Conservation (phyloP, 2,797 vertebrate species). For the Centropyge bicolor region DNA sequence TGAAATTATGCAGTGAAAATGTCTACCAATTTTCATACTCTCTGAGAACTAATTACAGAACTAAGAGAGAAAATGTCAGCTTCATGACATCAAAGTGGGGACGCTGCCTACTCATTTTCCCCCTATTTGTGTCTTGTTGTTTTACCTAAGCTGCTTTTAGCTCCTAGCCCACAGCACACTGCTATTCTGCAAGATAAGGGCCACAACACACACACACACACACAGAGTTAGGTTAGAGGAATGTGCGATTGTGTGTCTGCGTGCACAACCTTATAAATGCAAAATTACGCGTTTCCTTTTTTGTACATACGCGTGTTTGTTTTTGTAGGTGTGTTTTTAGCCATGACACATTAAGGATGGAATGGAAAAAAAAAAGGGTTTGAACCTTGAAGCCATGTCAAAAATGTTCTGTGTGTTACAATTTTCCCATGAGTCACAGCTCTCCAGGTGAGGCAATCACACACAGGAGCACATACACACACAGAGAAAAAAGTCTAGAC, state of each 20-base stretch:
- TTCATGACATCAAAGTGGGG: constrained; percentile 76
- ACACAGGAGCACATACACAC: background rate
- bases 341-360: constrained; percentile 18
- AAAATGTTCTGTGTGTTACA: constrained; percentile 23
- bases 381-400: constrained; percentile 29
- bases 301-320: background rate
- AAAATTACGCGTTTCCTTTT: constrained; percentile 23
- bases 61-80: constrained; percentile 72
- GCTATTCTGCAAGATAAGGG: constrained; percentile 67
- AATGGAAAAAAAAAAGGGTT: background rate
- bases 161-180: constrained; percentile 56
- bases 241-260: constrained; percentile 13
- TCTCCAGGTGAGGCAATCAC: constrained; percentile 51
- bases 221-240: constrained; percentile 7
- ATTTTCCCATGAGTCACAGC: constrained; percentile 60
- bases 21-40: constrained; percentile 69
- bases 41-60: constrained; percentile 80
- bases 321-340: constrained; percentile 18
- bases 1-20: constrained; percentile 72
- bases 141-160: constrained; percentile 76
- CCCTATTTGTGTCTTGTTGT: constrained; percentile 68
- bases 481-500: constrained; percentile 22
- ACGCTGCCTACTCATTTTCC: constrained; percentile 61
- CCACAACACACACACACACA: constrained; percentile 28
- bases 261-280: background rate